A percentile compares a stretch with the other conserved stretches of the same genome.
These are phyloP conservation scores for Maniola jurtina DNA, from an alignment of 1,140 invertebrate genomes.

Conservation along the genomic window DNA sequence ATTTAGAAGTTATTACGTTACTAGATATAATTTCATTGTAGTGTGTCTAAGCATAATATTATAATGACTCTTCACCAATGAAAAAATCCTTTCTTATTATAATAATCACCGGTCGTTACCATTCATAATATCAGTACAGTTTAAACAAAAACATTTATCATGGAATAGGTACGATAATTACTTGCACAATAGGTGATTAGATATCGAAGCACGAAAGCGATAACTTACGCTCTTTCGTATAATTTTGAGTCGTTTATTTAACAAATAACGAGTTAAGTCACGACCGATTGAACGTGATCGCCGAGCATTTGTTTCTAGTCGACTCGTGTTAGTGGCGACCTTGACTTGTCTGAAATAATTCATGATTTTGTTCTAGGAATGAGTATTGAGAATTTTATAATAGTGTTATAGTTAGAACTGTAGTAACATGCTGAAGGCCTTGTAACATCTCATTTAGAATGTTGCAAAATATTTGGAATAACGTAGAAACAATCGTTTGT, in stretches of 20 bases:
- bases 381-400: background rate
- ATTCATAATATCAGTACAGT: conserved; percentile 1
- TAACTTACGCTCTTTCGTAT: conserved; percentile 26
- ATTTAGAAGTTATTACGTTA: background rate
- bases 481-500: background rate
- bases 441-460: background rate
- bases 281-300: conserved; percentile 37
- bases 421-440: background rate
- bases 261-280: conserved; percentile 35
- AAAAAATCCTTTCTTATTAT: background rate
- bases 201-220: conserved; percentile 27
- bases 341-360: conserved; percentile 32
- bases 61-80: too few relatives aligned
- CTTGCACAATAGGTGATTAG: conserved; percentile 34
- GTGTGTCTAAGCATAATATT: background rate
- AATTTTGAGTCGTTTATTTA: conserved; percentile 30
- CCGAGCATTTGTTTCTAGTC: conserved; percentile 25
- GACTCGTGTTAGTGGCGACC: conserved; percentile 34
- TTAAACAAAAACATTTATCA: conserved; percentile 14
- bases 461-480: background rate
- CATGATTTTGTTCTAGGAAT: conserved; percentile 16
- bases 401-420: background rate
- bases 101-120: background rate
- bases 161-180: conserved; percentile 24
- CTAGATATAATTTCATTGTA: background rate